A percentile compares a stretch with the other conserved stretches of the same genome.
These are phyloP conservation scores for Paramuricea clavata DNA, from an alignment of 92 coral and sea anemone species.

Conservation along the genomic window DNA sequence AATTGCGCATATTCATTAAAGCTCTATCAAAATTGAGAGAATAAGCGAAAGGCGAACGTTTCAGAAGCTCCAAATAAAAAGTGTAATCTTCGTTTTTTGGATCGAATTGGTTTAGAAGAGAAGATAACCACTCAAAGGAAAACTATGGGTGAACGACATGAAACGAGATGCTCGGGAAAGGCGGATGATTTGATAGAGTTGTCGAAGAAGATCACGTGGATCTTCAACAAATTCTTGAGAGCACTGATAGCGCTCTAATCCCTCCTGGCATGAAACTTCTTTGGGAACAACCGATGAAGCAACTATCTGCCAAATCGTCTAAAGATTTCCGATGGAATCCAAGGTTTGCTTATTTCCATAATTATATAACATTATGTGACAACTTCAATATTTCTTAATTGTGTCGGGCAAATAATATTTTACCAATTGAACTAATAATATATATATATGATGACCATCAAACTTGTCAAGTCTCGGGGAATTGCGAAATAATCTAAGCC, in stretches of 20 bases:
- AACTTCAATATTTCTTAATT: not conserved
- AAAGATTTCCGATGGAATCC: conserved; percentile 33
- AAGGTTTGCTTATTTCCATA: conserved; percentile 14
- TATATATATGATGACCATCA: not conserved
- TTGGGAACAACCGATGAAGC: conserved; percentile 27
- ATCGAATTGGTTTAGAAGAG: not conserved
- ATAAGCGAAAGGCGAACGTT: conserved; percentile 19
- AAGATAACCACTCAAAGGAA: not conserved
- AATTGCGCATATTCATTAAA: conserved; percentile 29
- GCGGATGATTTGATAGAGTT: conserved; percentile 14
- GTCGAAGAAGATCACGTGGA: conserved; percentile 25
- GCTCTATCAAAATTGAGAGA: conserved; percentile 22
- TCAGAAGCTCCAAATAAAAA: conserved; percentile 19
- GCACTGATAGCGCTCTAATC: not conserved
- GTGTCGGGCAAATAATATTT: not conserved
- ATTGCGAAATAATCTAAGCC: no score
- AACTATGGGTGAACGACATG: not conserved
- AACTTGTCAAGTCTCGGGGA: no score
- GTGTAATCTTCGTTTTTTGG: conserved; percentile 23
- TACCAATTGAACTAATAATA: not conserved
- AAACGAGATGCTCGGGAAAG: not conserved
- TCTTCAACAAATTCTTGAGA: conserved; percentile 18
- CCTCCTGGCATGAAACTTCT: conserved; percentile 35
- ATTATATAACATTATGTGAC: not conserved
- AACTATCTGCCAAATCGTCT: conserved; percentile 21